Conservation (phyloP, 2,113 vertebrate species). For the Arenaria interpres region DNA sequence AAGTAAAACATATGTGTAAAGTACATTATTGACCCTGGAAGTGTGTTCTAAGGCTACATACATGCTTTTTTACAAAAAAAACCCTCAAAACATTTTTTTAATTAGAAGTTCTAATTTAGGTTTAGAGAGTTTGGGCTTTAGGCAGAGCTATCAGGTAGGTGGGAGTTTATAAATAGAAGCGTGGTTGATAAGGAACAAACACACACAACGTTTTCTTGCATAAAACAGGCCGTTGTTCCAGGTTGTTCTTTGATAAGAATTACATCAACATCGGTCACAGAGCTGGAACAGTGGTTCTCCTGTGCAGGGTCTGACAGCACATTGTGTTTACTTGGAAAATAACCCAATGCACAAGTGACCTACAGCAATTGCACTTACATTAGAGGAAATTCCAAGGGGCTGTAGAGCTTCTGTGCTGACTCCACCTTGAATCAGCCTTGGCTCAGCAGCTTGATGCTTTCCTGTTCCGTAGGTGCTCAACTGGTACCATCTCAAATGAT, state of each 20-base stretch:
- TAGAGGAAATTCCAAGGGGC: background rate
- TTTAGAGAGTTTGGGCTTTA: background rate
- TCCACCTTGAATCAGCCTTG: background rate
- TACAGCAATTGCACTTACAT: background rate
- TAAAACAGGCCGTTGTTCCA: background rate
- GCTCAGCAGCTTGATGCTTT: background rate
- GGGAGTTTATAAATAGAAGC: background rate
- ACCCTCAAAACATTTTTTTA: background rate
- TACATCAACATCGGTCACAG: background rate
- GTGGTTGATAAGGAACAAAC: background rate
- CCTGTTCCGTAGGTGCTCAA: background rate
- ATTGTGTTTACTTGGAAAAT: background rate
- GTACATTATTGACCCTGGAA: background rate
- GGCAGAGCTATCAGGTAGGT: background rate
- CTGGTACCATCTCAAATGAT: background rate
- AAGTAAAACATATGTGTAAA: background rate
- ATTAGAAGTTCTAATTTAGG: background rate
- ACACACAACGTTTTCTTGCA: background rate
- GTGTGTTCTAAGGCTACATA: background rate
- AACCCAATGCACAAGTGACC: background rate
- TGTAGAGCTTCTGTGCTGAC: background rate
- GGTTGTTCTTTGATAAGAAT: background rate
- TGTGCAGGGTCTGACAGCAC: background rate
- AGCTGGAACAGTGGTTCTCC: background rate
- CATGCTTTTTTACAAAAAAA: background rate